Percentiles rank a stretch among this genome's conserved stretches.
Conservation (phyloP, 1,140 invertebrate genomes). For the Eubasilissa regina region DNA sequence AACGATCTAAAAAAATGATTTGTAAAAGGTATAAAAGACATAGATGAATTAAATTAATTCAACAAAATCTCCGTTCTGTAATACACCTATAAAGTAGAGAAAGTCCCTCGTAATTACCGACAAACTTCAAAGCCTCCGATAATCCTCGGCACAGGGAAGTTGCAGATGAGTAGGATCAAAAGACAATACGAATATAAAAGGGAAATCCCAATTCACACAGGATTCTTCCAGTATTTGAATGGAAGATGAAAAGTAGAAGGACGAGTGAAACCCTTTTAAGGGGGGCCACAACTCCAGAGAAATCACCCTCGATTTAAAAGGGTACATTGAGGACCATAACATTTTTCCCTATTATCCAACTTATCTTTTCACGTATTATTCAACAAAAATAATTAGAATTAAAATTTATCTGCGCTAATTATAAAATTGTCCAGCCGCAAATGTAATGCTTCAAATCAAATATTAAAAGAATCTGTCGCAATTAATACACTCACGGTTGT, state of each 20-base stretch:
- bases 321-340: neutral
- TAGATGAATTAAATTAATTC: too few relatives aligned
- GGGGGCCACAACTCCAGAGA: conserved; percentile 2
- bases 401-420: too few relatives aligned
- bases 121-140: neutral
- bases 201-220: conserved; percentile 24
- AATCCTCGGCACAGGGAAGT: conserved; percentile 5
- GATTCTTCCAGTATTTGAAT: conserved; percentile 33
- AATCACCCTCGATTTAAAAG: conserved; percentile 3
- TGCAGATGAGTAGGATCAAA: conserved; percentile 3
- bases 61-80: too few relatives aligned
- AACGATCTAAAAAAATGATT: too few relatives aligned
- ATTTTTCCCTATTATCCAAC: conserved; percentile 14
- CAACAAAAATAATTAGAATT: too few relatives aligned
- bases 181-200: conserved; percentile 18
- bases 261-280: conserved; percentile 22
- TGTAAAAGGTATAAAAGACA: too few relatives aligned
- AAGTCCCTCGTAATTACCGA: conserved; percentile 13
- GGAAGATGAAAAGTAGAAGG: conserved; percentile 12
- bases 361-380: too few relatives aligned
- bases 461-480: too few relatives aligned
- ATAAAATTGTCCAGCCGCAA: too few relatives aligned
- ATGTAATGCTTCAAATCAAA: too few relatives aligned
- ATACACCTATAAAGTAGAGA: neutral
- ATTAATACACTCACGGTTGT: too few relatives aligned